Evolutionary conservation across 2,113 vertebrate species (phyloP).

Genomic region (Sinocyclocheilus anophthalmus): DNA sequence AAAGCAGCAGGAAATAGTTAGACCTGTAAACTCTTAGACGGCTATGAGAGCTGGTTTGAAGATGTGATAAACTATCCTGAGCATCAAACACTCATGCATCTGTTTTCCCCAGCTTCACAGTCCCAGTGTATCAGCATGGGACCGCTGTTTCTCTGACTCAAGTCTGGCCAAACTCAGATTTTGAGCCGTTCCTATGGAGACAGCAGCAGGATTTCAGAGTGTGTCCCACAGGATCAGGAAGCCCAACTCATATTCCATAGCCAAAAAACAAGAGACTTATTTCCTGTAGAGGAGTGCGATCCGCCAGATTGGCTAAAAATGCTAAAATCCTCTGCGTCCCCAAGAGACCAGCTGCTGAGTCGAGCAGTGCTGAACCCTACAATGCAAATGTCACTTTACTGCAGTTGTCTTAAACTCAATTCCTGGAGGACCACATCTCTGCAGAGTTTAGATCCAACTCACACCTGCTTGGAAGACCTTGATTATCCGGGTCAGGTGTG

Average conservation of each 20-base stretch:
- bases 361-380: no score
- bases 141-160: background rate
- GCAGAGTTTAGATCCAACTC: no score
- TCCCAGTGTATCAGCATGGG: background rate
- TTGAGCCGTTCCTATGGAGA: slow-evolving; percentile 1
- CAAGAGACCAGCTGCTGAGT: no score
- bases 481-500: no score
- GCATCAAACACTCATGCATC: background rate
- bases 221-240: background rate
- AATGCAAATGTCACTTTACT: no score
- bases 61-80: background rate
- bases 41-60: background rate
- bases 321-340: no score
- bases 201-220: background rate
- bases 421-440: no score
- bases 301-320: no score
- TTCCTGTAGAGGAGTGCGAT: background rate
- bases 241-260: background rate
- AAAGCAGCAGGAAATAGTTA: background rate
- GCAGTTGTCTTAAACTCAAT: no score
- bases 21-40: background rate
- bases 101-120: no score
- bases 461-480: no score
- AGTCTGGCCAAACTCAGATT: background rate
- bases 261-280: background rate